Evolutionary conservation across 2,797 vertebrate species (phyloP).

Genomic region (Adrianichthys oophorus): DNA sequence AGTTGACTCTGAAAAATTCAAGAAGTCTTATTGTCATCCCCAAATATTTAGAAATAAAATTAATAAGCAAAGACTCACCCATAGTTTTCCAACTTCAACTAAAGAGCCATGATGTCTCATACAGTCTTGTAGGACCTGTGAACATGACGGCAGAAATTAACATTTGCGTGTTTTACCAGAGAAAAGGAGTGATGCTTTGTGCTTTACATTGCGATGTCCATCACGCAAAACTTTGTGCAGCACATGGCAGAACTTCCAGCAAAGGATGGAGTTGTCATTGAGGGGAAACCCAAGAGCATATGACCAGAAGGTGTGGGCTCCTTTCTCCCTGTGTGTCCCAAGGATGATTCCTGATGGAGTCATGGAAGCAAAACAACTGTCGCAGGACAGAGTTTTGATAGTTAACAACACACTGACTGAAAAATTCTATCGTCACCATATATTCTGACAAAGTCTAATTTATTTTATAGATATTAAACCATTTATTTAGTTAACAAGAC

Average conservation of each 20-base stretch:
- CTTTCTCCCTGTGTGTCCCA: constrained; percentile 95
- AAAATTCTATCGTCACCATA: no score
- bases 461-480: no score
- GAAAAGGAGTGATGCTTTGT: not conserved
- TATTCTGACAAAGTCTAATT: no score
- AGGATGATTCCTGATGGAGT: constrained; percentile 87
- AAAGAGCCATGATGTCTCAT: constrained; percentile 91
- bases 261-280: constrained; percentile 90
- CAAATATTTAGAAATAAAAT: not conserved
- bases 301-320: constrained; percentile 97
- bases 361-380: constrained; percentile 73
- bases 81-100: constrained; percentile 86
- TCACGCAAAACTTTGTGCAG: constrained; percentile 95
- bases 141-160: constrained; percentile 10
- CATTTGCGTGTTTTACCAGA: not conserved
- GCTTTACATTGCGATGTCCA: constrained; percentile 91
- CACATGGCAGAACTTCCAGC: constrained; percentile 98
- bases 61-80: constrained; percentile 81
- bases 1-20: constrained; percentile 81
- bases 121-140: constrained; percentile 96
- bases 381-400: not conserved
- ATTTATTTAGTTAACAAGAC: no score
- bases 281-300: constrained; percentile 92
- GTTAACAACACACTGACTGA: not conserved
- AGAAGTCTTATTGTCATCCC: not conserved